phyloP scores from a whole-genome alignment of 2,888 invertebrate species.

The Pteria penguin region DNA sequence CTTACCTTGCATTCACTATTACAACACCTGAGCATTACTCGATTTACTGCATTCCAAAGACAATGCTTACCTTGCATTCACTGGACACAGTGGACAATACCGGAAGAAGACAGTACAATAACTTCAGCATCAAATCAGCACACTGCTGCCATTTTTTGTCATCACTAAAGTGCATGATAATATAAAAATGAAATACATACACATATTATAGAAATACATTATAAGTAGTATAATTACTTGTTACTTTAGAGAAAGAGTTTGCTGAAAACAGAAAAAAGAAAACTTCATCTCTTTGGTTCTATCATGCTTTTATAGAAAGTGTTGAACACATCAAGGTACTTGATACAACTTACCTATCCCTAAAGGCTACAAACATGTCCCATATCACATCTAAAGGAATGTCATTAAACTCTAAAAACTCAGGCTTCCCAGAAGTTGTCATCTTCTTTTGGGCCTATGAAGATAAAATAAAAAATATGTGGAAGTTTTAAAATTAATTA shows the following conservation, averaged over 20 bases:
- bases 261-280: too few relatives aligned
- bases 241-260: too few relatives aligned
- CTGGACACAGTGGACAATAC: conserved; percentile 61
- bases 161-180: conserved; percentile 52
- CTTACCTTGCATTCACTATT: too few relatives aligned
- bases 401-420: conserved; percentile 68
- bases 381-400: conserved; percentile 70
- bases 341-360: conserved; percentile 63
- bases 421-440: conserved; percentile 50
- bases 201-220: not conserved
- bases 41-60: too few relatives aligned
- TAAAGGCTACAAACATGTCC: conserved; percentile 65
- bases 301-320: too few relatives aligned
- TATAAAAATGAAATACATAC: not conserved
- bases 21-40: too few relatives aligned
- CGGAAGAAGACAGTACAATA: conserved; percentile 74
- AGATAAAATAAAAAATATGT: not conserved
- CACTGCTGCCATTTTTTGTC: conserved; percentile 63
- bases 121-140: conserved; percentile 64
- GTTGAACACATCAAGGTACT: too few relatives aligned
- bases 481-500: too few relatives aligned
- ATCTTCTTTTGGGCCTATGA: conserved; percentile 51
- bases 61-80: conserved; percentile 66
- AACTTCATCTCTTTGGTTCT: too few relatives aligned
- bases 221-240: too few relatives aligned